These are phyloP conservation scores for Enteromius argenteus DNA, from an alignment of 2,797 vertebrate genomes.

Conservation along the genomic window DNA sequence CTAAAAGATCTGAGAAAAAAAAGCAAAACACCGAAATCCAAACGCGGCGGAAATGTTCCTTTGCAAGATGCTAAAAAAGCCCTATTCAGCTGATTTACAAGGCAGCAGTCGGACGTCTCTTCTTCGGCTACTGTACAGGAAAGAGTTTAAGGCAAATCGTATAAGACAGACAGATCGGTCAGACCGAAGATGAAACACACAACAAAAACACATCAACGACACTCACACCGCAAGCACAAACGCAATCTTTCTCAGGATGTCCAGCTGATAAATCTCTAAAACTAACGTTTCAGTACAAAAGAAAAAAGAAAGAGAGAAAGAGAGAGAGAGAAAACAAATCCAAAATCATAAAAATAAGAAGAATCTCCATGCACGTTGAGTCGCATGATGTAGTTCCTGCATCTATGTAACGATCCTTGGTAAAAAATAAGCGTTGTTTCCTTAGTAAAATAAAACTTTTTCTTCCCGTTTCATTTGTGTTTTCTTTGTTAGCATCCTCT, in stretches of 20 bases:
- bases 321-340: conserved; percentile 55
- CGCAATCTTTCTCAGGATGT: conserved; percentile 78
- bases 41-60: conserved; percentile 82
- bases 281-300: conserved; percentile 79
- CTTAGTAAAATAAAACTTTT: conserved; percentile 95
- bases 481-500: conserved; percentile 87
- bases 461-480: conserved; percentile 51
- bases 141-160: conserved; percentile 94
- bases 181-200: conserved; percentile 85
- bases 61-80: conserved; percentile 89
- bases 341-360: conserved; percentile 80
- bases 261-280: conserved; percentile 75
- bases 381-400: conserved; percentile 83
- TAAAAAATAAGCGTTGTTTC: conserved; percentile 89
- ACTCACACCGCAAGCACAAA: conserved; percentile 97
- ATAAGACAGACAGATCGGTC: conserved; percentile 80
- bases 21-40: conserved; percentile 90
- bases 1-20: conserved; percentile 79
- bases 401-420: conserved; percentile 86
- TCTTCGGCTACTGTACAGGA: conserved; percentile 85
- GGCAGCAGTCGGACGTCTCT: conserved; percentile 76
- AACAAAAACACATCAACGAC: conserved; percentile 89
- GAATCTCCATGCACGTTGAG: conserved; percentile 88
- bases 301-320: conserved; percentile 64
- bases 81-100: conserved; percentile 73